phyloP scores from a whole-genome alignment of 2,113 vertebrate genomes.

The Glaucidium brasilianum region DNA sequence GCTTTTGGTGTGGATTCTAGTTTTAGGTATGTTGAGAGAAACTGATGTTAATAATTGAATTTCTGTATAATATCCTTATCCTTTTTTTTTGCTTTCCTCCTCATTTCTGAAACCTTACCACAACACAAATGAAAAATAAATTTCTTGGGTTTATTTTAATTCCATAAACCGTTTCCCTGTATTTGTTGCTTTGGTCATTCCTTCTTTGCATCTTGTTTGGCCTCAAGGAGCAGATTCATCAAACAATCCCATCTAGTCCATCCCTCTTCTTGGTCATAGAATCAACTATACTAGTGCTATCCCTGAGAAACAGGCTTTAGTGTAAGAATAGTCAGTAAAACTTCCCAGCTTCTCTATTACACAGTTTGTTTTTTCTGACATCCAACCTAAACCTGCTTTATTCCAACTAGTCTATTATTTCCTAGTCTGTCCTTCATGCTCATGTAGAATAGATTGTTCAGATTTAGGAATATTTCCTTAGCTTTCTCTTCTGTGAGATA shows the following conservation, averaged over 20 bases:
- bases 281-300: neutral
- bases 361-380: neutral
- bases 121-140: neutral
- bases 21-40: neutral
- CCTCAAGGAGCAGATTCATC: neutral
- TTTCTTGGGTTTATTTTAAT: neutral
- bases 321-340: neutral
- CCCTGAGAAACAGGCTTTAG: neutral
- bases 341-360: accelerated
- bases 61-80: neutral
- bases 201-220: neutral
- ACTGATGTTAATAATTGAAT: neutral
- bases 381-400: neutral
- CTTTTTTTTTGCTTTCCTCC: neutral
- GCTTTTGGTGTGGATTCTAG: neutral
- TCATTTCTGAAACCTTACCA: neutral
- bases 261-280: neutral
- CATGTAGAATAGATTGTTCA: neutral
- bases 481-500: neutral
- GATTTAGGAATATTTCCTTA: neutral
- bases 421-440: accelerated
- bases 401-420: neutral
- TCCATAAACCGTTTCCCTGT: neutral
- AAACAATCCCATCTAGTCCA: neutral
- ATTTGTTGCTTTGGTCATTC: neutral